phyloP scores from a whole-genome alignment of 2,888 invertebrate genomes.

The Flexamia atlantica region DNA sequence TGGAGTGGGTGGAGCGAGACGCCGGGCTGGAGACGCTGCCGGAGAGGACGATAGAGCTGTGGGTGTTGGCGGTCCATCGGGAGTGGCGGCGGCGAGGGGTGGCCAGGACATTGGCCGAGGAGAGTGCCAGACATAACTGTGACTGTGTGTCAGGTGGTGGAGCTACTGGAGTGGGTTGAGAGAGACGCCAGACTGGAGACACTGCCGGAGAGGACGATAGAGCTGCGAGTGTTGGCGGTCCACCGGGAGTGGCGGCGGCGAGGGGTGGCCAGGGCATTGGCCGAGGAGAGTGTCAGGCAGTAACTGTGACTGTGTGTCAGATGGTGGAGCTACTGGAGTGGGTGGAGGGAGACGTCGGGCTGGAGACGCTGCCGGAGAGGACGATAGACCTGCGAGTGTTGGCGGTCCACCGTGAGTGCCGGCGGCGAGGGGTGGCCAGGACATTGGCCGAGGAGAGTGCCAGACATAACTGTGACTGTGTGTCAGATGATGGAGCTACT shows the following conservation, averaged over 20 bases:
- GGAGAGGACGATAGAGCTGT: slow-evolving; percentile 27
- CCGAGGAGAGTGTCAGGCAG: no score
- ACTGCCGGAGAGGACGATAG: slow-evolving; percentile 29
- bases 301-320: no score
- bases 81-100: slow-evolving; percentile 36
- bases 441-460: slow-evolving; percentile 32
- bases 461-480: no score
- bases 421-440: slow-evolving; percentile 16
- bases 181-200: no score
- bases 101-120: slow-evolving; percentile 16
- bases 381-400: slow-evolving; percentile 43
- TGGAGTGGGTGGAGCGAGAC: no score
- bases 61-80: slow-evolving; percentile 10
- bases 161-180: no score
- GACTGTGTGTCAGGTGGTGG: no score
- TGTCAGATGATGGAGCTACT: no score
- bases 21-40: slow-evolving; percentile 15
- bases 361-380: slow-evolving; percentile 11
- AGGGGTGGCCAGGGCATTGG: slow-evolving; percentile 16
- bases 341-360: no score
- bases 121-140: no score
- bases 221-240: slow-evolving; percentile 51
- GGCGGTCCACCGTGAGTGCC: slow-evolving; percentile 12
- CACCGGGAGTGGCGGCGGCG: not conserved
- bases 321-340: no score